Evolutionary conservation across 2,888 invertebrate genomes (phyloP), one percentile per base, ranked within the genome.

Genomic region (Lordiphosa andalusiaca): DNA sequence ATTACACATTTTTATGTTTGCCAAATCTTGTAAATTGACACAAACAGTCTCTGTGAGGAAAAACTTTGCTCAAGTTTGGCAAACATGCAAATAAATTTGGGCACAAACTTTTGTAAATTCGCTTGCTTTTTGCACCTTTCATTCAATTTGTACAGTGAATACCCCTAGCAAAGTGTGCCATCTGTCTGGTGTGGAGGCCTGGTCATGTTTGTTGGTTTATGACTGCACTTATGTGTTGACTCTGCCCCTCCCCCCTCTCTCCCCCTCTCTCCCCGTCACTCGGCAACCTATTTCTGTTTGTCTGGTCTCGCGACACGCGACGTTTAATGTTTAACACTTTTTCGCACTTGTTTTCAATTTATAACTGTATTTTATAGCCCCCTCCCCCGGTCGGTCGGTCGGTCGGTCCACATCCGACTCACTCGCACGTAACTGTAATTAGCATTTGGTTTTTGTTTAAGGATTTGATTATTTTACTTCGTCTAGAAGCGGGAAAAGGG

Each of bases 291-390:
- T 50, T 10, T 52, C n/a, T 42, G 35, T 39, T 16, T 40, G 53
- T 53, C 42, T 39, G 21, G 46, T 40, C 54, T 51, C 41, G 61
- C 65, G 50, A 56, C 66, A 70, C 57, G 71, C 72, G 61, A 56
- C 55, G 51, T 53, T 23, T 42, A 58, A 62, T 44, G 25, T 60
- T 50, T 44, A 64, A 59, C 53, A 38, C 40, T 56, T 61, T 69
- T 78, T 80, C 63, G 58, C 74, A 62, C 76, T 65, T 65, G 54
- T 57, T 67, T 63, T 48, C 46, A 55, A 73, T 62, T 67, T 73
- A 70, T 77, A 67, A 77, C 48, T 55, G 59, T 48, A 51, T 67
- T 64, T 66, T 67, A 67, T 65, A 68, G 47, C 47, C 42, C 6
- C 25, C n/a, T n/a, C n/a, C n/a, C n/a, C n/a, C n/a, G n/a, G n/a